Evolutionary conservation across 2,797 vertebrate species (phyloP).

Genomic region (Huso huso): DNA sequence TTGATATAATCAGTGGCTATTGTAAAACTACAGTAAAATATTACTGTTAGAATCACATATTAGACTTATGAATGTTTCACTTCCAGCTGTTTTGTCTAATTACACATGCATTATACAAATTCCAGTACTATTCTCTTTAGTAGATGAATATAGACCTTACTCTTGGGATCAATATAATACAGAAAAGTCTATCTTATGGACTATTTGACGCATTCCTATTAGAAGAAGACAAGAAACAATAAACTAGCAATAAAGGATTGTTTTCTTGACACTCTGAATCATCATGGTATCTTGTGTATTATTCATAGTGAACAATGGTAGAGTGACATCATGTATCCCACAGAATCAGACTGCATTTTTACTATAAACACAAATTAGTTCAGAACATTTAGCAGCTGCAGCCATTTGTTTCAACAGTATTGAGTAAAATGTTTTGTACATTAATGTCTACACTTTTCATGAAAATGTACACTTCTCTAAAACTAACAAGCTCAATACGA

Average conservation of each 20-base stretch:
- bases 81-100: conserved; percentile 2
- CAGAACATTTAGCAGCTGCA: neutral
- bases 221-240: neutral
- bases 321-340: neutral
- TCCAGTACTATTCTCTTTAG: neutral
- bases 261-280: neutral
- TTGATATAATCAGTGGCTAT: conserved; percentile 43
- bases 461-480: too few relatives aligned
- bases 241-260: neutral
- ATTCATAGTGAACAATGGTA: neutral
- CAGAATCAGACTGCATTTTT: conserved; percentile 1
- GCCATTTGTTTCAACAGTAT: too few relatives aligned
- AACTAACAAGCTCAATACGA: too few relatives aligned
- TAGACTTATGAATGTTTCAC: neutral
- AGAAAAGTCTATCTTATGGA: neutral
- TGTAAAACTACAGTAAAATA: conserved; percentile 26
- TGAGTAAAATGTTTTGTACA: too few relatives aligned
- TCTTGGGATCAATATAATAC: conserved; percentile 7
- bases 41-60: conserved; percentile 8
- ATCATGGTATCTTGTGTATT: conserved; percentile 2
- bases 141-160: conserved; percentile 3
- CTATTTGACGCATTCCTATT: conserved; percentile 1
- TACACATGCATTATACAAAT: conserved; percentile 1
- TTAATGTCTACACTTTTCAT: too few relatives aligned
- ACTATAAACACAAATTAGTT: neutral